Evolutionary conservation across 1,140 invertebrate species (phyloP), one percentile per base, ranked within the genome.

Genomic region (Luehdorfia chinensis): DNA sequence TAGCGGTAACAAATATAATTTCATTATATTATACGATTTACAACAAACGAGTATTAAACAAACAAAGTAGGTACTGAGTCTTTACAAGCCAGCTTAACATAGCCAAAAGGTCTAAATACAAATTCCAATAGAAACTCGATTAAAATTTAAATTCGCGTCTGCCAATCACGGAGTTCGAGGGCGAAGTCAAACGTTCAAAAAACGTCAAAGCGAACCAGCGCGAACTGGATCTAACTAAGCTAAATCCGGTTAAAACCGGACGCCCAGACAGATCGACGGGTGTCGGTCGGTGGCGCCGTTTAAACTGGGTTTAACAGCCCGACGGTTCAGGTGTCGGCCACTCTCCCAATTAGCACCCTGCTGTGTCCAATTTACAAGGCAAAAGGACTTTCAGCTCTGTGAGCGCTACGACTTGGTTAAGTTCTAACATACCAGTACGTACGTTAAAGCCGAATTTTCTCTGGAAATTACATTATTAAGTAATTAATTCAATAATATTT

Each of bases 161-260:
- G 50, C 45, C 46, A 59, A 55, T 59, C 46, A 55, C 16, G 4
- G 9, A 25, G 45, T 33, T 18, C 5, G 19, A 37, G 18, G 30
- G 47, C 9, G 18, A 33, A 44, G 47, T 34, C 31, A 63, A 56
- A 56, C 34, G 45, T 30, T 36, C 46, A 50, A 46, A 47, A 50
- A 48, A 25, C 46, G 50, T 57, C 57, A 67, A 58, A 64, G 46
- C 47, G 44, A 19, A 44, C 53, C 50, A 45, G 44, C 48, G 25
- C 39, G 49, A 62, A 58, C 67, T 57, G 43, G 48, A 54, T 57
- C 52, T 60, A 57, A 59, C 55, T 49, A 45, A n/a, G 53, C 21
- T 53, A 44, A 58, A 65, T 67, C 57, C 48, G 37, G 56, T 63
- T 67, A 61, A 37, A 59, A 55, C 41, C 37, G 32, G 44, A 32